Evolutionary conservation across 2,113 vertebrate genomes (phyloP).

Genomic region (Monopterus albus): DNA sequence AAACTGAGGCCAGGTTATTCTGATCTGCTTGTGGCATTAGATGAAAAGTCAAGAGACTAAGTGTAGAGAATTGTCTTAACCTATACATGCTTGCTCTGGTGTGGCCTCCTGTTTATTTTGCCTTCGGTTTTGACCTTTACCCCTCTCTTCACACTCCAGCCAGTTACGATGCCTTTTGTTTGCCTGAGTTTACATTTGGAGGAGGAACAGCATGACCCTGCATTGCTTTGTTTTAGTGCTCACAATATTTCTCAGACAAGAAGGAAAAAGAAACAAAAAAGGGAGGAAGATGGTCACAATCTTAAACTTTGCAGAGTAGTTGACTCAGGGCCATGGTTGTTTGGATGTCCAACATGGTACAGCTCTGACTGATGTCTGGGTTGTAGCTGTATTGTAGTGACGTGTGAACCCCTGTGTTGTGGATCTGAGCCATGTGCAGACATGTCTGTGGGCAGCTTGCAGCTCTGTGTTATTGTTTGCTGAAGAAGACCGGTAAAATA

Average conservation of each 20-base stretch:
- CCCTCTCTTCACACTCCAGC: conserved; percentile 36
- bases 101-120: conserved; percentile 57
- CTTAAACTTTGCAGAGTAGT: conserved; percentile 34
- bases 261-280: conserved; percentile 11
- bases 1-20: neutral
- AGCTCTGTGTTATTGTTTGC: conserved; percentile 21
- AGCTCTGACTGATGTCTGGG: conserved; percentile 44
- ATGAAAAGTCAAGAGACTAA: no score
- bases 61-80: no score
- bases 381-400: neutral
- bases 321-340: conserved; percentile 47
- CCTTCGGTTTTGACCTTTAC: conserved; percentile 63
- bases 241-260: conserved; percentile 33
- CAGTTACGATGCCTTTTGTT: conserved; percentile 66
- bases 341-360: conserved; percentile 34
- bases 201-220: conserved; percentile 38
- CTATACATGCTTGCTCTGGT: conserved; percentile 21
- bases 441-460: conserved; percentile 13
- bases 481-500: conserved; percentile 7
- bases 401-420: conserved; percentile 32
- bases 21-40: no score
- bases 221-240: conserved; percentile 63
- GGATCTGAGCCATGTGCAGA: conserved; percentile 39
- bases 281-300: conserved; percentile 9
- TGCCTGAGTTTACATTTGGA: conserved; percentile 68